A percentile compares a stretch with the other conserved stretches of the same genome.
These are phyloP conservation scores for Peromyscus aztecus DNA, from an alignment of 2,797 vertebrate species.

Conservation along the genomic window DNA sequence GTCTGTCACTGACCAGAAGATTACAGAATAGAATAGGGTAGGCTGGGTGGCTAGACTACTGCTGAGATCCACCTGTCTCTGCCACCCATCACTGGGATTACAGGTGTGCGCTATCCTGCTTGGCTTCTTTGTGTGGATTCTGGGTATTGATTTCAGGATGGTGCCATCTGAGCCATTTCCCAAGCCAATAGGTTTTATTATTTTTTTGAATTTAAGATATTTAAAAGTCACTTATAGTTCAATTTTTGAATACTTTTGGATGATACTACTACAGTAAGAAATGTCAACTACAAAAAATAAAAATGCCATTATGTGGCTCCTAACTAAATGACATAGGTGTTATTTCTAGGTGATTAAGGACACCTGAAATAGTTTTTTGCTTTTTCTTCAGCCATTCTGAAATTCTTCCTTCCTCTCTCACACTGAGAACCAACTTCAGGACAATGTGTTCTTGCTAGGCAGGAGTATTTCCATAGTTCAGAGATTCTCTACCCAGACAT, in stretches of 20 bases:
- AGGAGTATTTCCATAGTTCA: background rate
- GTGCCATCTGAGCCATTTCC: background rate
- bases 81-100: background rate
- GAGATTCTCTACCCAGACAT: background rate
- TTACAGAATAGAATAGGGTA: background rate
- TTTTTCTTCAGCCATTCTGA: background rate
- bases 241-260: constrained; percentile 24
- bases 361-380: background rate
- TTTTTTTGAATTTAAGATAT: background rate
- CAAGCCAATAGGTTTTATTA: background rate
- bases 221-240: background rate
- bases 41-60: background rate
- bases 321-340: background rate
- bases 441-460: background rate
- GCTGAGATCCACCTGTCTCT: background rate
- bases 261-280: background rate
- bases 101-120: background rate
- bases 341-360: constrained; percentile 3
- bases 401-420: background rate
- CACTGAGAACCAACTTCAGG: constrained; percentile 30
- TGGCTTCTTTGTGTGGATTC: background rate
- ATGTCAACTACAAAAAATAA: background rate
- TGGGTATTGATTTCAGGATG: background rate
- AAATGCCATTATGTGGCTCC: background rate
- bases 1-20: background rate